phyloP scores from a whole-genome alignment of 2,888 invertebrate species.

The Venusia cambrica region DNA sequence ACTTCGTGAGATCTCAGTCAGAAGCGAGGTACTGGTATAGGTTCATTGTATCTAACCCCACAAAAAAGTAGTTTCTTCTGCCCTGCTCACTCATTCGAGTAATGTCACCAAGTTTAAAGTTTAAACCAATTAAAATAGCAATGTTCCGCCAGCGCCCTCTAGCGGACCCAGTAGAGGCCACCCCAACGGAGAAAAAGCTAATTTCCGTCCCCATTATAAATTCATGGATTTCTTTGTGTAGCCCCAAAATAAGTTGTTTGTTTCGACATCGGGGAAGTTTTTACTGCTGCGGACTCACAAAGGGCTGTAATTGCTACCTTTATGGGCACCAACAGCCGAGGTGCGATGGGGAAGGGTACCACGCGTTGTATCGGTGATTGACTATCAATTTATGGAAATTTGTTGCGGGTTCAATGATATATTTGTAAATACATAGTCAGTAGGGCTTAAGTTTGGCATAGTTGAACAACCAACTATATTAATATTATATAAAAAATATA shows the following conservation, averaged over 20 bases:
- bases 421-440: no score
- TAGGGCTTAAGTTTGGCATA: no score
- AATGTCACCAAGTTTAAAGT: slow-evolving; percentile 8
- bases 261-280: slow-evolving; percentile 54
- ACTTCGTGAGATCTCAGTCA: no score
- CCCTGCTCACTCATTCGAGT: not conserved
- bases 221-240: slow-evolving; percentile 72
- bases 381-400: slow-evolving; percentile 16
- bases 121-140: slow-evolving; percentile 21
- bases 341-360: slow-evolving; percentile 13
- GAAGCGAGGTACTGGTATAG: no score
- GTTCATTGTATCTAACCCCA: no score
- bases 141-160: slow-evolving; percentile 4
- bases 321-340: slow-evolving; percentile 31
- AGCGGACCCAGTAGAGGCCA: slow-evolving; percentile 6
- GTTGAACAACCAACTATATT: no score
- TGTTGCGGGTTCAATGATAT: slow-evolving; percentile 3
- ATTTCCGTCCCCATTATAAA: slow-evolving; percentile 71
- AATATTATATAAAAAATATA: no score
- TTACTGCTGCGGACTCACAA: slow-evolving; percentile 40
- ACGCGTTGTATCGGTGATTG: slow-evolving; percentile 11
- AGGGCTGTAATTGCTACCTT: slow-evolving; percentile 54
- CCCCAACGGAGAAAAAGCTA: slow-evolving; percentile 61
- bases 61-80: no score
- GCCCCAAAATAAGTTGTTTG: slow-evolving; percentile 68